Base-by-base conservation (phyloP, 2,888 invertebrate genomes). In the Sipha maydis region DNA sequence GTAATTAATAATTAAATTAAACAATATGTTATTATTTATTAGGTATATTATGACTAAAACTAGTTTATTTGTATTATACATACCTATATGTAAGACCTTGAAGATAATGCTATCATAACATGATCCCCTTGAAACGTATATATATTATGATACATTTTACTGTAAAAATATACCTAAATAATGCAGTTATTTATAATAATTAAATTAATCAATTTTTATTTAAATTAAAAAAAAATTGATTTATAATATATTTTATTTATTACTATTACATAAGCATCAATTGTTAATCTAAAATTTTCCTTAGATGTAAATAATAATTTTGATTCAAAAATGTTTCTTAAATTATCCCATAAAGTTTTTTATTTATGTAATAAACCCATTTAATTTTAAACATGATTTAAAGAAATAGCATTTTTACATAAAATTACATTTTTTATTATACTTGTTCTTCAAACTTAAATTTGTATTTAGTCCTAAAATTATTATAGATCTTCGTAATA, bases 391-490 rank as follows among this genome's bases (percentile, higher is more conserved):
- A 31, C 54, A 38, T n/a, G 19, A 48, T 83, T 71, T 75, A 19
- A 75, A 28, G 4, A 28, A 75, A 75, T 38, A 56, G 56, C 83
- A 75, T 83, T 83, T 75, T 83, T 56, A 38, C n/a, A 83, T 34
- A 34, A 34, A 4, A 34, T 34, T 34, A 34, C 5, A 69, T 19
- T 41, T 17, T 54, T 73, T 9, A 83, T 56, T n/a, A 73, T 69
- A 77, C 67, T 41, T 48, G 85, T 85, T 77, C 31, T 85, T 28
- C 3, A 67, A 85, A 85, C 67, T 19, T 48, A 48, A 85, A 31
- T 41, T 77, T 19, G 61, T 76, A 75, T 76, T 21, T 19, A 56
- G 38, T 38, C 25, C 34, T 48, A 75, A 17, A 41, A 38, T n/a
- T 76, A 38, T 80, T 48, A 48, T 85, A 76, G 1, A 76, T 84